phyloP scores from a whole-genome alignment of 2,797 vertebrate species.

The Darevskia nairensis region DNA sequence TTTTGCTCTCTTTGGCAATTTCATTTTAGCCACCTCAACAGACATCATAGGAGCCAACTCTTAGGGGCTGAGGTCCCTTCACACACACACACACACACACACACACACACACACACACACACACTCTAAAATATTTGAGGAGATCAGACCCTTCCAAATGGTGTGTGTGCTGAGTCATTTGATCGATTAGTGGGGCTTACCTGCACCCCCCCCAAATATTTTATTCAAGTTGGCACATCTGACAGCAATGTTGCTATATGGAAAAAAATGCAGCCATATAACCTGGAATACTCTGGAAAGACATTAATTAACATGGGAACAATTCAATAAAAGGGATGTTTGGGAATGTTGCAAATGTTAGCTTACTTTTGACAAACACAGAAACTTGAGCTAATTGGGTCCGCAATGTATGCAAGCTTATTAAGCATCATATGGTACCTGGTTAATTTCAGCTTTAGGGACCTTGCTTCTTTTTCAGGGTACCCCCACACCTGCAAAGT shows the following conservation, averaged over 20 bases:
- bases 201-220: too few species aligned
- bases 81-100: too few species aligned
- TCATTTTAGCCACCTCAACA: neutral
- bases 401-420: neutral
- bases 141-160: too few species aligned
- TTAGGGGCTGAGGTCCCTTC: too few species aligned
- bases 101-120: too few species aligned
- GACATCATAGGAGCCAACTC: neutral
- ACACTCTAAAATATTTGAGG: too few species aligned
- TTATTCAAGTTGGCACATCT: too few species aligned
- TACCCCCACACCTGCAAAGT: neutral
- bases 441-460: neutral
- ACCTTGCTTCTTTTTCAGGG: neutral
- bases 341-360: neutral
- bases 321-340: conserved; percentile 3
- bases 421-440: neutral
- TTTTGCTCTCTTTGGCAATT: neutral
- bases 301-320: neutral
- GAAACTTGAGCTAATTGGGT: neutral
- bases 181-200: too few species aligned
- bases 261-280: neutral
- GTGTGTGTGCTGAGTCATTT: too few species aligned
- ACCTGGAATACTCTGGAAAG: neutral
- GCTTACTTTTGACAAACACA: neutral
- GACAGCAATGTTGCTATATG: neutral